Evolutionary conservation across 2,888 invertebrate species (phyloP).

Genomic region (Pycnomerus fuliginosus): DNA sequence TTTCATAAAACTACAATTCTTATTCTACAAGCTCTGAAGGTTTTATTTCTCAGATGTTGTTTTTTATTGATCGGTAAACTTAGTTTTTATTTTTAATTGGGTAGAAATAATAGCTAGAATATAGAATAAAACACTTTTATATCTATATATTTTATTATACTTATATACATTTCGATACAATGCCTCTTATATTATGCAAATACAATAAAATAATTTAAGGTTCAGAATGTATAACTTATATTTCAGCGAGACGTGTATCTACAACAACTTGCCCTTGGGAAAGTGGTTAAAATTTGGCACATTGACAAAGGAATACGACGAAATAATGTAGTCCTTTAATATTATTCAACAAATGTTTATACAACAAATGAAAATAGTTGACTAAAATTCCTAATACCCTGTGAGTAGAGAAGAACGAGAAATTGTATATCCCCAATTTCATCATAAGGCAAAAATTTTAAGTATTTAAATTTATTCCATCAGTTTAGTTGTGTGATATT

Average conservation of each 20-base stretch:
- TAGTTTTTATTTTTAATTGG: no score
- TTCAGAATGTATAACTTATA: conserved; percentile 1
- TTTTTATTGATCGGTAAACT: no score
- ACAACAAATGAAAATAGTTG: conserved; percentile 25
- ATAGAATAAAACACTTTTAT: neutral
- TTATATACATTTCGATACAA: conserved; percentile 27
- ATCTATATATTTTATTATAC: conserved; percentile 20
- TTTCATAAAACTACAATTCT: no score
- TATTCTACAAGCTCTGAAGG: no score
- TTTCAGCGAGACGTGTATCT: conserved; percentile 1
- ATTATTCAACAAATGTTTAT: conserved; percentile 9
- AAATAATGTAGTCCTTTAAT: conserved; percentile 6
- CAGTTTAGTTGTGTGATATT: no score
- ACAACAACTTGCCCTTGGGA: conserved; percentile 5
- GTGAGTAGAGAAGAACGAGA: conserved; percentile 23
- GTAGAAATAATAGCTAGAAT: no score
- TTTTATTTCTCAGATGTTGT: no score
- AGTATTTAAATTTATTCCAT: no score
- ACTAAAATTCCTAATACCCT: conserved; percentile 35
- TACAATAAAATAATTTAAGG: no score
- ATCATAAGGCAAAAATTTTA: no score
- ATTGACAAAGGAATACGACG: conserved; percentile 20
- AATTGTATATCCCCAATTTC: neutral
- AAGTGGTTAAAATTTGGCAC: conserved; percentile 21
- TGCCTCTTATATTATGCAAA: conserved; percentile 20